Evolutionary conservation across 2,888 invertebrate genomes (phyloP).

Genomic region (Exephanes ischioxanthus): DNA sequence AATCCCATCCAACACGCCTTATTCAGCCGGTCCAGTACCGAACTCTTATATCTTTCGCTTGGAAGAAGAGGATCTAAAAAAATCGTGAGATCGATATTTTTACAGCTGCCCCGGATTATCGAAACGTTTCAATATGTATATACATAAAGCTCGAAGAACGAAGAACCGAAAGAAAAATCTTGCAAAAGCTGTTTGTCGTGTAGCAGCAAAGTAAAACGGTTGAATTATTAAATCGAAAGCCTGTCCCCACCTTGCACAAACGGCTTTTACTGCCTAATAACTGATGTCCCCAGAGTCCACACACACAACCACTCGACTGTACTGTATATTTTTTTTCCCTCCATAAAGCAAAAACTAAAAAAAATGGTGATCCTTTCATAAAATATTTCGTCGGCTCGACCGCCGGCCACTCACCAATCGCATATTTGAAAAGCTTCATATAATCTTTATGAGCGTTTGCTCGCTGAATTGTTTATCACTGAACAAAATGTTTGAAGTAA

Average conservation of each 20-base stretch:
- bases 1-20: no score
- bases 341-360: not conserved
- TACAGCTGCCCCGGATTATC: no score
- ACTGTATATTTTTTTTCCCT: not conserved
- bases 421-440: conserved; percentile 26
- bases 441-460: conserved; percentile 3
- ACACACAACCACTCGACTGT: not conserved
- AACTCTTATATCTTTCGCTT: no score
- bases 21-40: no score
- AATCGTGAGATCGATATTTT: no score
- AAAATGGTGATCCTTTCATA: conserved; percentile 14
- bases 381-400: conserved; percentile 31
- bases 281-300: not conserved
- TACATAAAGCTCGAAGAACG: not conserved
- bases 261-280: not conserved
- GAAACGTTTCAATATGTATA: not conserved
- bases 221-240: not conserved
- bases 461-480: conserved; percentile 15
- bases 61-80: no score
- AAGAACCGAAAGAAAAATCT: not conserved
- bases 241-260: not conserved
- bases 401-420: not conserved
- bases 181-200: not conserved
- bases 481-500: not conserved
- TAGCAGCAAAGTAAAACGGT: not conserved